Evolutionary conservation across 2,888 invertebrate species (phyloP).

Genomic region (Meiosimyza platycephala): DNA sequence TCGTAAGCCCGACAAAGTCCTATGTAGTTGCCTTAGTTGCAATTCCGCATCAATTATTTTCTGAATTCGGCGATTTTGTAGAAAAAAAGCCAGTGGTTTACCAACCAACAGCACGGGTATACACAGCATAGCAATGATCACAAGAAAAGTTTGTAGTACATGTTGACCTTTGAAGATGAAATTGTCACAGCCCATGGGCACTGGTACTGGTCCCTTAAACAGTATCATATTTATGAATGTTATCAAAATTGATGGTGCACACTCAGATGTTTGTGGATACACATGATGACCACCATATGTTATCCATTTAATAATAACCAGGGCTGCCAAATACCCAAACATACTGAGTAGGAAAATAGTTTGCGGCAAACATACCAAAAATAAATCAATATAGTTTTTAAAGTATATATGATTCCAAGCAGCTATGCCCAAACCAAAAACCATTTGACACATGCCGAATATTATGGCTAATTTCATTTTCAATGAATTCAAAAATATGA

Average conservation of each 20-base stretch:
- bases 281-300: constrained; percentile 71
- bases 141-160: constrained; percentile 78
- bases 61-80: constrained; percentile 68
- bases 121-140: constrained; percentile 81
- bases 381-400: constrained; percentile 73
- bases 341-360: constrained; percentile 84
- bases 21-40: constrained; percentile 28
- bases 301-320: constrained; percentile 93
- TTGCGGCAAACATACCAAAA: constrained; percentile 91
- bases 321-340: constrained; percentile 88
- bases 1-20: constrained; percentile 48
- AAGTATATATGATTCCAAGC: constrained; percentile 80
- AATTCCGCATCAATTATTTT: constrained; percentile 39
- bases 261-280: constrained; percentile 64
- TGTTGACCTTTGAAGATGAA: constrained; percentile 79
- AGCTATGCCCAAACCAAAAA: constrained; percentile 87
- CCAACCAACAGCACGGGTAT: constrained; percentile 92
- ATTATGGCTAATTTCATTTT: constrained; percentile 97
- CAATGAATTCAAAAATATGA: constrained; percentile 91
- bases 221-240: constrained; percentile 84
- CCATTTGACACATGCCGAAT: constrained; percentile 93
- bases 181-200: constrained; percentile 67
- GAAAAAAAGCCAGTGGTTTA: constrained; percentile 83
- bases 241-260: constrained; percentile 81
- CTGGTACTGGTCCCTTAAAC: constrained; percentile 67